phyloP scores from a whole-genome alignment of 1,140 invertebrate species.

The Arion vulgaris region DNA sequence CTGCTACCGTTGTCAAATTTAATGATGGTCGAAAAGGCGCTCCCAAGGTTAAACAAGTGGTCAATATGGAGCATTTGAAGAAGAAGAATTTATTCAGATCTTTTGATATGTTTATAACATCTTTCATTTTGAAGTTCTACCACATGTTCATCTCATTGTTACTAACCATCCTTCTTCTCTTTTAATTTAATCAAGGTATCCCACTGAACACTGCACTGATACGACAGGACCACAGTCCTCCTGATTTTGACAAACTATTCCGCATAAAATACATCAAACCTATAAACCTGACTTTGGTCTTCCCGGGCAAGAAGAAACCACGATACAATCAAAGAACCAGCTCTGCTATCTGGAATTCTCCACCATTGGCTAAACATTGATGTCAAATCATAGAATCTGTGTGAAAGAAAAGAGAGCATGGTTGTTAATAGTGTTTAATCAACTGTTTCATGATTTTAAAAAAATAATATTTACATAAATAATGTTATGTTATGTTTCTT shows the following conservation, averaged over 20 bases:
- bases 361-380: background rate
- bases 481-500: too few species aligned
- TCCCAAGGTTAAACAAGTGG: too few species aligned
- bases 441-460: too few species aligned
- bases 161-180: too few species aligned
- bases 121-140: background rate
- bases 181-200: slow-evolving; percentile 14
- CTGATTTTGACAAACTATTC: slow-evolving; percentile 20
- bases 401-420: too few species aligned
- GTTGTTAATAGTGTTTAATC: too few species aligned
- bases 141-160: background rate
- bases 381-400: too few species aligned
- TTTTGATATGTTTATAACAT: background rate
- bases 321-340: slow-evolving; percentile 27
- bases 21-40: too few species aligned
- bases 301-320: background rate
- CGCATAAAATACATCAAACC: background rate
- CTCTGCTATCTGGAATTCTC: slow-evolving; percentile 35
- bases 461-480: too few species aligned
- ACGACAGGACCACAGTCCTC: slow-evolving; percentile 15
- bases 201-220: slow-evolving; percentile 23
- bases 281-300: background rate
- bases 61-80: too few species aligned
- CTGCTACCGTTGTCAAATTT: too few species aligned
- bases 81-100: too few species aligned